phyloP scores from a whole-genome alignment of 2,888 invertebrate genomes.

The Myathropa florea region DNA sequence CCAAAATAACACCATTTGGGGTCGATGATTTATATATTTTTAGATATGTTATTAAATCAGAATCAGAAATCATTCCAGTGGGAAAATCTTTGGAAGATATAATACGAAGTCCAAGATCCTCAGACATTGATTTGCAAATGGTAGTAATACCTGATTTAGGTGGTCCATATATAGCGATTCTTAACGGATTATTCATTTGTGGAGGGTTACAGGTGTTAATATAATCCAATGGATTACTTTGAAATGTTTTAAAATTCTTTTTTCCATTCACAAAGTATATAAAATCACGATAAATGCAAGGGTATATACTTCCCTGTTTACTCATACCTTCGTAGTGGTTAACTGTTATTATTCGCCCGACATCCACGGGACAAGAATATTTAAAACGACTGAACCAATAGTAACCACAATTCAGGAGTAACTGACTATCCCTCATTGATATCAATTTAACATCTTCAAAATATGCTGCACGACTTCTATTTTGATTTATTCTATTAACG shows the following conservation, averaged over 20 bases:
- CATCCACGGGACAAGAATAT: slow-evolving; percentile 85
- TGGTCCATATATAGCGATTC: slow-evolving; percentile 83
- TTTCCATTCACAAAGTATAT: slow-evolving; percentile 83
- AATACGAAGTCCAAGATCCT: slow-evolving; percentile 80
- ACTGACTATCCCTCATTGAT: slow-evolving; percentile 82
- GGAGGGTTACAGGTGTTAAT: slow-evolving; percentile 79
- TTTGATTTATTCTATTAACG: slow-evolving; percentile 35
- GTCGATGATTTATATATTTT: slow-evolving; percentile 82
- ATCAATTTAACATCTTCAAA: slow-evolving; percentile 84
- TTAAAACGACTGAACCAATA: slow-evolving; percentile 85
- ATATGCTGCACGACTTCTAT: slow-evolving; percentile 70
- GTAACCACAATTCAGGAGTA: slow-evolving; percentile 83
- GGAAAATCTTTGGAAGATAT: slow-evolving; percentile 3
- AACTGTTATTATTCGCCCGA: slow-evolving; percentile 77
- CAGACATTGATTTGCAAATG: slow-evolving; percentile 82
- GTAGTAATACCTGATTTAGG: slow-evolving; percentile 85
- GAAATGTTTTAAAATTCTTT: slow-evolving; percentile 82
- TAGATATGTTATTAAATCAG: slow-evolving; percentile 82
- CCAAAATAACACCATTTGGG: slow-evolving; percentile 84
- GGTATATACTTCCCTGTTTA: slow-evolving; percentile 79
- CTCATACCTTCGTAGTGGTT: slow-evolving; percentile 46
- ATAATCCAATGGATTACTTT: slow-evolving; percentile 83
- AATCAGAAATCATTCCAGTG: slow-evolving; percentile 78
- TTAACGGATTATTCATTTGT: slow-evolving; percentile 82
- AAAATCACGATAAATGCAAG: slow-evolving; percentile 83